Percentiles rank a stretch among this genome's conserved stretches.
These are phyloP conservation scores for Oeneis ivallda DNA, from an alignment of 2,888 invertebrate genomes.

Conservation along the genomic window DNA sequence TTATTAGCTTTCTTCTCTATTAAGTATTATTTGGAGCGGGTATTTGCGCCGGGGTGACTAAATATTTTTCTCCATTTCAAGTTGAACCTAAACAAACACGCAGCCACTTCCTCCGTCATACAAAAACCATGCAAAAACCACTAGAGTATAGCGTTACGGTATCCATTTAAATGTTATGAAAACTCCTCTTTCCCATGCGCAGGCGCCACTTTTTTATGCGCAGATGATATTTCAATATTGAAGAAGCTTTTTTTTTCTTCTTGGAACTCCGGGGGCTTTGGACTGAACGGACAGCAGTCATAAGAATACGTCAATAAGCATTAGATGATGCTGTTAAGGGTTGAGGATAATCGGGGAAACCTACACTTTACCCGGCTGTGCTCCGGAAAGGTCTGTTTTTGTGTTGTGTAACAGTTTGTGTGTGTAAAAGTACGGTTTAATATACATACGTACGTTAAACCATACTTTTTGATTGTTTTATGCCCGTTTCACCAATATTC, in stretches of 20 bases:
- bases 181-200: slow-evolving; percentile 52
- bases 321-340: neutral
- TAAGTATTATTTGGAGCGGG: neutral
- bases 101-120: slow-evolving; percentile 69
- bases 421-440: no score
- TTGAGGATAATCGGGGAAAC: neutral
- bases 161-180: slow-evolving; percentile 45
- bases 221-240: slow-evolving; percentile 40
- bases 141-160: slow-evolving; percentile 66
- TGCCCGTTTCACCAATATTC: no score
- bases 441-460: no score
- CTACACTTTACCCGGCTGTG: neutral
- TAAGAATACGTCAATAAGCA: neutral
- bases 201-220: slow-evolving; percentile 65
- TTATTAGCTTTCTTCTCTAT: neutral
- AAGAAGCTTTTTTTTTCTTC: slow-evolving; percentile 16
- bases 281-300: neutral
- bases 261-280: slow-evolving; percentile 1
- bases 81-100: slow-evolving; percentile 68
- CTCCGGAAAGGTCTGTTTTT: no score
- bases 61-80: slow-evolving; percentile 71
- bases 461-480: no score
- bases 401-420: no score
- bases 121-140: slow-evolving; percentile 68
- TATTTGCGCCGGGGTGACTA: slow-evolving; percentile 39